These are phyloP conservation scores for Drosophila longiperda DNA, from an alignment of 2,888 invertebrate species.

Conservation along the genomic window DNA sequence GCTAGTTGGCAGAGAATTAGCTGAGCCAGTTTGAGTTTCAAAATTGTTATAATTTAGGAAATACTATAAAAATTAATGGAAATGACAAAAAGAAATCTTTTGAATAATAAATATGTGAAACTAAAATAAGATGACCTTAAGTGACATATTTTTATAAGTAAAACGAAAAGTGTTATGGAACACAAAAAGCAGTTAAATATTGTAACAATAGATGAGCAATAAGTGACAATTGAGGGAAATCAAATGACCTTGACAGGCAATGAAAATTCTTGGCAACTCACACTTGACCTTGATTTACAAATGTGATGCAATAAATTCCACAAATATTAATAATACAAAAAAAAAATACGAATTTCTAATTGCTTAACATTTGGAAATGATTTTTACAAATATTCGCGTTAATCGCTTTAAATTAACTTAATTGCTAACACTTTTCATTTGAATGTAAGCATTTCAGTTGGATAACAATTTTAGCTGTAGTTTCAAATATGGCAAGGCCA, in stretches of 20 bases:
- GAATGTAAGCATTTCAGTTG: constrained; percentile 29
- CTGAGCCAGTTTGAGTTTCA: neutral
- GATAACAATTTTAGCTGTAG: constrained; percentile 17
- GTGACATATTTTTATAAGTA: neutral
- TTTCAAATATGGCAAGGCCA: constrained; percentile 15
- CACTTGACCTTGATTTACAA: neutral
- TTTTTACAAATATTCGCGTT: constrained; percentile 20
- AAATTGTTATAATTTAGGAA: neutral
- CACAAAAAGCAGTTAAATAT: neutral
- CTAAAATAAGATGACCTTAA: neutral
- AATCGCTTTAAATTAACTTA: constrained; percentile 22
- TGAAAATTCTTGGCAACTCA: neutral
- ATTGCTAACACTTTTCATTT: constrained; percentile 32
- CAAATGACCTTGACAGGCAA: constrained; percentile 1
- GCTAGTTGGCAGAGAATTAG: neutral
- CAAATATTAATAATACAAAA: neutral
- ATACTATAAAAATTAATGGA: no score
- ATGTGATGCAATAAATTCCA: neutral
- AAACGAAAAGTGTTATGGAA: neutral
- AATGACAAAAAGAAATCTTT: neutral
- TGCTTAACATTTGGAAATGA: constrained; percentile 14
- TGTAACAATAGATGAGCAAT: neutral
- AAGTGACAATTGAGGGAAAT: neutral
- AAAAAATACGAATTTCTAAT: neutral
- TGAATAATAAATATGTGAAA: neutral